Evolutionary conservation across 2,797 vertebrate genomes (phyloP).

Genomic region (Pelochelys cantorii): DNA sequence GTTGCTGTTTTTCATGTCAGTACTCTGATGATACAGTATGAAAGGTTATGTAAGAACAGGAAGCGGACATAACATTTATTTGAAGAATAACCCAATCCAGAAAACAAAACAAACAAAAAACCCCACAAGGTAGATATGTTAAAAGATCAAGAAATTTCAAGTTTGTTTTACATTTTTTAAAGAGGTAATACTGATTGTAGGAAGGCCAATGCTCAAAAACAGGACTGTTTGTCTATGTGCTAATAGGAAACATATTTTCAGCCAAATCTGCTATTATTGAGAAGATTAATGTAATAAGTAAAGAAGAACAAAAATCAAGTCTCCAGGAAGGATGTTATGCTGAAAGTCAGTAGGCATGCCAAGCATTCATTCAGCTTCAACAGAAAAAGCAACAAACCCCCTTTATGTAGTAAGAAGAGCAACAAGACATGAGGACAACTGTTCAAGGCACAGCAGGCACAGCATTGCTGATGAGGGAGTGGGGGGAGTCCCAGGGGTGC

Average conservation of each 20-base stretch:
- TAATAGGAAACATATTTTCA: background rate
- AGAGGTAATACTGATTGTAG: background rate
- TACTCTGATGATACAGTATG: background rate
- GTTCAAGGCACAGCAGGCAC: background rate
- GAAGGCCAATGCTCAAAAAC: accelerated
- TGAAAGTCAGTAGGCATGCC: background rate
- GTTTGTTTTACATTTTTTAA: background rate
- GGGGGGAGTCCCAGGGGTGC: too few species aligned
- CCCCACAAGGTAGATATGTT: background rate
- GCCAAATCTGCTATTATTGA: background rate
- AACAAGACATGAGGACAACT: background rate
- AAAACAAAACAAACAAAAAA: background rate
- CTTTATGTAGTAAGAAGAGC: background rate
- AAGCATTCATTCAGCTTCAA: background rate
- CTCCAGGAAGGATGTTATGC: background rate
- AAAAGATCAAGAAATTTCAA: background rate
- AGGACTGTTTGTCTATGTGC: background rate
- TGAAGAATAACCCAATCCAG: background rate
- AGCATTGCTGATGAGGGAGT: too few species aligned
- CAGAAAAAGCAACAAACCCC: background rate
- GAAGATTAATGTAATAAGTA: background rate
- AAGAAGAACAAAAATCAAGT: background rate
- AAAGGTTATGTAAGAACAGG: background rate
- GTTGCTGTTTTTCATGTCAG: background rate
- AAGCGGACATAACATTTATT: background rate